A percentile compares a stretch with the other conserved stretches of the same genome.
phyloP scores from a whole-genome alignment of 2,888 invertebrate species.

The Coecobrya sp. region DNA sequence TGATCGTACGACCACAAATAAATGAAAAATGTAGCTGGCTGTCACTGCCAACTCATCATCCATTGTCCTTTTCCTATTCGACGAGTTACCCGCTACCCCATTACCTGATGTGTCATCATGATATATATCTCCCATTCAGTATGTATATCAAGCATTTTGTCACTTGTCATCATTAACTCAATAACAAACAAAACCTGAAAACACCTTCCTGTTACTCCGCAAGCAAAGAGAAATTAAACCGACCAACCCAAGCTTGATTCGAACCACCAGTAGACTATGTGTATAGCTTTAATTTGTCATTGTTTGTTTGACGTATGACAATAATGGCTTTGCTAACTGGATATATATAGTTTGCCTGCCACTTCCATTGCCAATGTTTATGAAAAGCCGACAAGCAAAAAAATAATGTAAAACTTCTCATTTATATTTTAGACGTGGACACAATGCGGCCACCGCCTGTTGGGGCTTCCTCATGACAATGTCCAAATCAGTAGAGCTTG shows the following conservation, averaged over 20 bases:
- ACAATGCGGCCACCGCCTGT: constrained; percentile 88
- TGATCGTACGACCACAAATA: background rate
- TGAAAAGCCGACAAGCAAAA: background rate
- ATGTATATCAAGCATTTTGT: background rate
- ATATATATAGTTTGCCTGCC: background rate
- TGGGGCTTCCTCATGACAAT: constrained; percentile 89
- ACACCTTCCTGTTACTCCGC: background rate
- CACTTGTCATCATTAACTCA: constrained; percentile 37
- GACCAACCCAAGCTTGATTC: background rate
- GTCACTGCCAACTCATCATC: background rate
- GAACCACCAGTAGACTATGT: background rate
- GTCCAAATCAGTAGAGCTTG: constrained; percentile 88
- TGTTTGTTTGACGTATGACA: background rate
- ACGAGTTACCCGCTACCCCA: constrained; percentile 20
- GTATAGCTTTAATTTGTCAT: background rate
- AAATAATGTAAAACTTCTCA: constrained; percentile 4
- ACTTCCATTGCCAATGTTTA: background rate
- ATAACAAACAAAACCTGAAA: background rate
- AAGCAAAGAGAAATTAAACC: background rate
- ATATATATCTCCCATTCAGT: constrained; percentile 29
- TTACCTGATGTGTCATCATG: constrained; percentile 32
- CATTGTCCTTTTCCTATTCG: background rate
- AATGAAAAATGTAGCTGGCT: background rate
- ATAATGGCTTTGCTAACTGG: background rate
- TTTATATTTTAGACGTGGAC: constrained; percentile 83